Evolutionary conservation across 1,140 invertebrate species (phyloP), one percentile per base, ranked within the genome.

Genomic region (Luehdorfia chinensis): DNA sequence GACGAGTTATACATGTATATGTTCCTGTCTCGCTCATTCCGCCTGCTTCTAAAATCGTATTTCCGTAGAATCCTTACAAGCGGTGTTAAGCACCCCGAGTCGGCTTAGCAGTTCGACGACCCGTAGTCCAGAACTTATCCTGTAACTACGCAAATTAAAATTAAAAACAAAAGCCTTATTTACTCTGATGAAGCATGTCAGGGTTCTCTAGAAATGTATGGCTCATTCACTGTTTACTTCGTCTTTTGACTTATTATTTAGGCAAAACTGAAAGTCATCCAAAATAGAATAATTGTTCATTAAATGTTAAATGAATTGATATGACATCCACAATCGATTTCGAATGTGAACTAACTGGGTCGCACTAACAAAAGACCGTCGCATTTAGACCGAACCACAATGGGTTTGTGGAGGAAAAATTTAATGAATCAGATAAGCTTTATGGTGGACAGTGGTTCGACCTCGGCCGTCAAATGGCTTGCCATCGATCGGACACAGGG

Each of bases 41-140:
- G 59, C 43, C 52, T 37, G 65, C 63, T 70, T 79, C 74, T 83
- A 85, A 85, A 85, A 81, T 74, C 75, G 78, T 83, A 85, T 85
- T 85, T 85, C 78, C 81, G 78, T 81, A 71, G 81, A 85, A 85
- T 85, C 81, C 81, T 78, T 79, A 83, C 81, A 79, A 85, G 69
- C 78, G 77, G 70, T 73, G 69, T 72, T 79, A 81, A 83, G 78
- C 78, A 78, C 67, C 74, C 67, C 69, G 57, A 70, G 75, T 75
- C 75, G 77, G 76, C 75, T 79, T 80, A 71, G 69, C 73, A 85
- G 81, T 81, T 81, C 81, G 71, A 69, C 69, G 81, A 85, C 81
- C 75, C 67, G 57, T 47, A 48, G 57, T 71, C 59, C 72, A 66
- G 67, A 70, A 75, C 50, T 62, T 59, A 58, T 78, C 67, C 75